Percentiles rank a stretch among this genome's conserved stretches.
These are phyloP conservation scores for Thereva nobilitata DNA, from an alignment of 2,888 invertebrate species.

Conservation along the genomic window DNA sequence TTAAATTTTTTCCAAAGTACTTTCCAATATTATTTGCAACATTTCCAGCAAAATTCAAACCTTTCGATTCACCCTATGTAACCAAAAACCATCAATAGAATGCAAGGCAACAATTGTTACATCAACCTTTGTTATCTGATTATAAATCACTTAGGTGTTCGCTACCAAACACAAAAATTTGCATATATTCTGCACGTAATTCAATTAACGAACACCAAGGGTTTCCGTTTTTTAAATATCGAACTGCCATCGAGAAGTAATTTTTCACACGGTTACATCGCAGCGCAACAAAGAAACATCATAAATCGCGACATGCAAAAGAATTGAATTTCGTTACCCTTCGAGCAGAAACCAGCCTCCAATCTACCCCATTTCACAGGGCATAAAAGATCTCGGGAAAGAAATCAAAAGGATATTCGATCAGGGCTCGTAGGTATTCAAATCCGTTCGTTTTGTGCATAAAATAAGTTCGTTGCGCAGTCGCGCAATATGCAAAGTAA, in stretches of 20 bases:
- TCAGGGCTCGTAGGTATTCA: constrained; percentile 30
- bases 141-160: background rate
- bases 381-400: constrained; percentile 14
- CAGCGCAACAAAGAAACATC: constrained; percentile 36
- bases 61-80: too few species aligned
- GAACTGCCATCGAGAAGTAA: constrained; percentile 23
- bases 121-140: too few species aligned
- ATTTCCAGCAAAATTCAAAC: too few species aligned
- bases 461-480: constrained; percentile 11
- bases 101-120: too few species aligned
- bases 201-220: constrained; percentile 23
- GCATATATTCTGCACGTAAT: constrained; percentile 21
- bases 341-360: background rate
- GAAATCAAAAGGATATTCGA: constrained; percentile 38
- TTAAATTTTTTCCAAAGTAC: too few species aligned
- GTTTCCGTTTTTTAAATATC: constrained; percentile 20
- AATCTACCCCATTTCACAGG: background rate
- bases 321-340: constrained; percentile 33
- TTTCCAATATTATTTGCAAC: too few species aligned
- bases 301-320: constrained; percentile 31
- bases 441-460: constrained; percentile 23
- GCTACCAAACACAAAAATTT: constrained; percentile 15
- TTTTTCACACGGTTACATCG: constrained; percentile 38
- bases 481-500: constrained; percentile 19
- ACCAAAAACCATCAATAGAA: too few species aligned